A percentile compares a stretch with the other conserved stretches of the same genome.
Conservation (phyloP, 2,797 vertebrate genomes). For the Anabacerthia variegaticeps region DNA sequence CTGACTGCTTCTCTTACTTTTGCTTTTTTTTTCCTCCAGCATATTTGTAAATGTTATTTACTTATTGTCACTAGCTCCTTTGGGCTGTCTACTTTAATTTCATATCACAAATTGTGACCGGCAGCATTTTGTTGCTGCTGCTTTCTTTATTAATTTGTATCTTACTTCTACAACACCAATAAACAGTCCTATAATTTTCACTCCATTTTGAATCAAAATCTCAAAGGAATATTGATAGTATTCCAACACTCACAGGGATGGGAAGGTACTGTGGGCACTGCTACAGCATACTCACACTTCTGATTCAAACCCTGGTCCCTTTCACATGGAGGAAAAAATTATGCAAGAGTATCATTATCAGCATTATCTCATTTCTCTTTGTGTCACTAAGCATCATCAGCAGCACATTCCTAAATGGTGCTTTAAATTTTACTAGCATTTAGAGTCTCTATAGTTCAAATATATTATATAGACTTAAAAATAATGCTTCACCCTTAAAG, state of each 20-base stretch:
- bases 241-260: neutral
- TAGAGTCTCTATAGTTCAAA: neutral
- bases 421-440: neutral
- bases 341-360: neutral
- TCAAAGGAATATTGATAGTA: neutral
- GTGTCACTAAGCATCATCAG: neutral
- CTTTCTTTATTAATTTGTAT: conserved; percentile 63
- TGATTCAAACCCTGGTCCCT: neutral
- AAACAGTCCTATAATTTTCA: neutral
- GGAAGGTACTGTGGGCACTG: neutral
- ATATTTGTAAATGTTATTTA: conserved; percentile 68
- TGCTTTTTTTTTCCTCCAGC: neutral
- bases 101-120: conserved; percentile 47
- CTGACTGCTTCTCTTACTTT: conserved; percentile 17
- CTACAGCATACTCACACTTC: neutral
- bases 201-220: conserved; percentile 1
- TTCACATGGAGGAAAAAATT: neutral
- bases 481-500: neutral
- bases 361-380: neutral
- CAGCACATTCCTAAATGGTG: neutral
- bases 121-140: conserved; percentile 41
- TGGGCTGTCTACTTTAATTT: conserved; percentile 60
- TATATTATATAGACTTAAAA: neutral
- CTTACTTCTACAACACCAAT: neutral
- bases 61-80: conserved; percentile 59